These are phyloP conservation scores for Rhopalosiphum padi DNA, from an alignment of 1,140 invertebrate genomes.

Conservation along the genomic window DNA sequence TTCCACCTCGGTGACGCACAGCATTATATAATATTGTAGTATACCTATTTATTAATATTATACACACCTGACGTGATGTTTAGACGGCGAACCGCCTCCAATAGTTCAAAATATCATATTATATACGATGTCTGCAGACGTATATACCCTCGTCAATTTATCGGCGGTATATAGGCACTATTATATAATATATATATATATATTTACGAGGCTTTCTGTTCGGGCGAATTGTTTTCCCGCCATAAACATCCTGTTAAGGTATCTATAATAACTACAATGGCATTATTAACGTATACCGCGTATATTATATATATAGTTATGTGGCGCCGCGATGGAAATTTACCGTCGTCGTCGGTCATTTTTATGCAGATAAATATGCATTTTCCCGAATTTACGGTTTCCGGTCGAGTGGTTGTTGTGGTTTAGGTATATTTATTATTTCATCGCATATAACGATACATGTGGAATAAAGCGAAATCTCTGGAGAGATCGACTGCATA, in stretches of 20 bases:
- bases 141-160: not conserved
- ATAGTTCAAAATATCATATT: not conserved
- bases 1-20: too few species aligned
- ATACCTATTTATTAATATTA: not conserved
- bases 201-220: not conserved
- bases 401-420: not conserved
- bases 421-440: not conserved
- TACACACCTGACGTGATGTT: not conserved
- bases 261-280: not conserved
- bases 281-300: not conserved
- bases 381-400: not conserved
- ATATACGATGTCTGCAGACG: not conserved
- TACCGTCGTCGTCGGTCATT: not conserved
- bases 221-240: not conserved
- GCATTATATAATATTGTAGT: too few species aligned
- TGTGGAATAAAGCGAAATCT: not conserved
- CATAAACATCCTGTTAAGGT: not conserved
- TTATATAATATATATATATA: not conserved
- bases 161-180: not conserved
- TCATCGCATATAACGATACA: not conserved
- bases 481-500: not conserved
- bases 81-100: not conserved
- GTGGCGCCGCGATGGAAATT: not conserved
- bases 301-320: not conserved
- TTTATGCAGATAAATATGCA: not conserved